A percentile compares a stretch with the other conserved stretches of the same genome.
Conservation (phyloP, 2,888 invertebrate genomes). For the Rhingia campestris region DNA sequence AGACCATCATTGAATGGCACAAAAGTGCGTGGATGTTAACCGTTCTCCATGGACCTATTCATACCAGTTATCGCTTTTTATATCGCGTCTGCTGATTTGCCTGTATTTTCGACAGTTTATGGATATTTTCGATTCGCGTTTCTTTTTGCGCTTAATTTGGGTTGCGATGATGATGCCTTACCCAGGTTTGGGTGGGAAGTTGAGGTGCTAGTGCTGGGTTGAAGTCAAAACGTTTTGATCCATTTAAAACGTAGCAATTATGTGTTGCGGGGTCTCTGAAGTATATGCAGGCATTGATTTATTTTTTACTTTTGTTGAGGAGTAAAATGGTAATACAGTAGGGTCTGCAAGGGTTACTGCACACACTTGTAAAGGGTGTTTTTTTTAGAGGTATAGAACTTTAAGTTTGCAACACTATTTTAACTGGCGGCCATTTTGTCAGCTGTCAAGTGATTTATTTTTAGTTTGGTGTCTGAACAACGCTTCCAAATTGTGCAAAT, state of each 20-base stretch:
- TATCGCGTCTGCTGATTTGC: slow-evolving; percentile 21
- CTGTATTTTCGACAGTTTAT: slow-evolving; percentile 36
- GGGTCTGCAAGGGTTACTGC: neutral
- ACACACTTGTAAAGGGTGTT: too few species aligned
- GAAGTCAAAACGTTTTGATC: slow-evolving; percentile 59
- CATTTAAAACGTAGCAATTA: slow-evolving; percentile 56
- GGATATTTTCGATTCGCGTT: slow-evolving; percentile 35
- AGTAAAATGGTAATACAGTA: slow-evolving; percentile 1
- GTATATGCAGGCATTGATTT: neutral
- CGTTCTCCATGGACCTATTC: slow-evolving; percentile 47
- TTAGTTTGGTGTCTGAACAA: too few species aligned
- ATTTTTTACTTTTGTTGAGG: neutral
- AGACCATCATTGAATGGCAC: slow-evolving; percentile 6
- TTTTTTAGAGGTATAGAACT: too few species aligned
- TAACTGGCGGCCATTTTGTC: too few species aligned
- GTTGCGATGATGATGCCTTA: slow-evolving; percentile 50
- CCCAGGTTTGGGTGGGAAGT: slow-evolving; percentile 60
- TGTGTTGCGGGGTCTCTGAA: slow-evolving; percentile 4
- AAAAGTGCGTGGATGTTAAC: slow-evolving; percentile 68
- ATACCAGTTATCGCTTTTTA: slow-evolving; percentile 52
- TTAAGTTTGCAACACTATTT: too few species aligned
- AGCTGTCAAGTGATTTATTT: too few species aligned
- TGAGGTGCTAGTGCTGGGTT: slow-evolving; percentile 2
- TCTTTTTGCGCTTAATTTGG: slow-evolving; percentile 29
- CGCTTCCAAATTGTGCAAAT: too few species aligned